A percentile compares a stretch with the other conserved stretches of the same genome.
phyloP scores from a whole-genome alignment of 1,140 invertebrate species.

The Drosophila fuyamai region DNA sequence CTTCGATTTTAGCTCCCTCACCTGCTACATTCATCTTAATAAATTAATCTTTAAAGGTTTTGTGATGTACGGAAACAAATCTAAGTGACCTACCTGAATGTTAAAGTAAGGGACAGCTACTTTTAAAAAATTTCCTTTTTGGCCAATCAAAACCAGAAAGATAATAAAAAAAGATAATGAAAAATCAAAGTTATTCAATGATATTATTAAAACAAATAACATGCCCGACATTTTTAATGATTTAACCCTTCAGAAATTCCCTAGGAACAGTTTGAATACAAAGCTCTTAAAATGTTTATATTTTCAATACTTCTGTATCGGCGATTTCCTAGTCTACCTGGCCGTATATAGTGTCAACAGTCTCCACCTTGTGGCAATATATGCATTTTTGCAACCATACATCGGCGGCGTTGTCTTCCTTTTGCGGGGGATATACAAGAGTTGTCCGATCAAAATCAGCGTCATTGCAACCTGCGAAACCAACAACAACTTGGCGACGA shows the following conservation, averaged over 20 bases:
- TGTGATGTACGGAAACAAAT: no score
- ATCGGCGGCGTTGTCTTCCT: conserved; percentile 12
- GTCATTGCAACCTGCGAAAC: conserved; percentile 40
- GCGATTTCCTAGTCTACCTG: neutral
- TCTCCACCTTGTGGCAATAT: conserved; percentile 11
- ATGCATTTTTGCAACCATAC: conserved; percentile 33
- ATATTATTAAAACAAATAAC: no score
- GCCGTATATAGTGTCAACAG: neutral
- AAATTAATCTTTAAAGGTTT: no score
- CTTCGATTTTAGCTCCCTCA: no score
- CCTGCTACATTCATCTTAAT: no score
- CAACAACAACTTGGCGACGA: conserved; percentile 16
- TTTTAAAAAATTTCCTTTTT: no score
- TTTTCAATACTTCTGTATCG: neutral
- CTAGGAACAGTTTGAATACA: neutral
- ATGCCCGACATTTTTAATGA: no score
- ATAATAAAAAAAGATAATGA: no score
- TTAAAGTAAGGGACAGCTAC: no score
- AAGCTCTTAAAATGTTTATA: neutral
- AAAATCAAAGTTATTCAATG: no score
- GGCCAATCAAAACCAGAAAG: no score
- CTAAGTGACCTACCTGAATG: no score
- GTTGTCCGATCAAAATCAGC: conserved; percentile 48
- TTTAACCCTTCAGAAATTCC: neutral
- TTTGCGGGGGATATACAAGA: conserved; percentile 7